phyloP scores from a whole-genome alignment of 53 echinoderm and acorn worm species.

The Holothuria leucospilota region DNA sequence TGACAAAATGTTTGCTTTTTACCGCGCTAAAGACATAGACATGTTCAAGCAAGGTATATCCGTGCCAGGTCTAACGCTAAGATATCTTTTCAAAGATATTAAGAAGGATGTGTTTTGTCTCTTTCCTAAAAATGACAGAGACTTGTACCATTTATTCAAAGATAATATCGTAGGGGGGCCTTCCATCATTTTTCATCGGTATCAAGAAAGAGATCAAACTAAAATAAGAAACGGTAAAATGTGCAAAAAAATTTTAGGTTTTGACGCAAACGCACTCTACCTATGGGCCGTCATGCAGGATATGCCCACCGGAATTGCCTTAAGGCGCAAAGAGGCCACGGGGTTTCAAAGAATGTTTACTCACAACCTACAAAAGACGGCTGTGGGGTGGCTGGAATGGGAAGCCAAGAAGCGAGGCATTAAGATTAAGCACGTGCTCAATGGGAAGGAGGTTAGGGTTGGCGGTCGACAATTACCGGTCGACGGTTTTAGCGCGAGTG shows the following conservation, averaged over 20 bases:
- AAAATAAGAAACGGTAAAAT: conserved; percentile 24
- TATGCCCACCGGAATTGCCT: conserved; percentile 40
- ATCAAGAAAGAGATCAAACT: conserved; percentile 42
- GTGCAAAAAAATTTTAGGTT: conserved; percentile 19
- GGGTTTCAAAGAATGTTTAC: conserved; percentile 2
- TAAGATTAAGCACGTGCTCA: conserved; percentile 36
- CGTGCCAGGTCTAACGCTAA: conserved; percentile 20
- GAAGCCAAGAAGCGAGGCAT: background rate
- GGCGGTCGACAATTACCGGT: background rate
- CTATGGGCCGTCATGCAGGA: conserved; percentile 52
- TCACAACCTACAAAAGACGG: background rate
- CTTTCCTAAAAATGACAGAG: background rate
- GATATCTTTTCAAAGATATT: conserved; percentile 5
- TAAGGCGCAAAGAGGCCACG: background rate
- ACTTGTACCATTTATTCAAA: background rate
- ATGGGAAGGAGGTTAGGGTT: background rate
- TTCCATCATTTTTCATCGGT: background rate
- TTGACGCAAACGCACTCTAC: conserved; percentile 53
- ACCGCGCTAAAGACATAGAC: background rate
- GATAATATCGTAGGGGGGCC: no score
- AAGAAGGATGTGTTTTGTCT: background rate
- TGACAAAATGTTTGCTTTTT: conserved; percentile 39
- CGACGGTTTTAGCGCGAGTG: no score
- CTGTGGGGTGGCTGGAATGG: conserved; percentile 58
- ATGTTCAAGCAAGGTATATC: background rate